Conservation (phyloP, 2,888 invertebrate genomes). For the Therioaphis trifolii region DNA sequence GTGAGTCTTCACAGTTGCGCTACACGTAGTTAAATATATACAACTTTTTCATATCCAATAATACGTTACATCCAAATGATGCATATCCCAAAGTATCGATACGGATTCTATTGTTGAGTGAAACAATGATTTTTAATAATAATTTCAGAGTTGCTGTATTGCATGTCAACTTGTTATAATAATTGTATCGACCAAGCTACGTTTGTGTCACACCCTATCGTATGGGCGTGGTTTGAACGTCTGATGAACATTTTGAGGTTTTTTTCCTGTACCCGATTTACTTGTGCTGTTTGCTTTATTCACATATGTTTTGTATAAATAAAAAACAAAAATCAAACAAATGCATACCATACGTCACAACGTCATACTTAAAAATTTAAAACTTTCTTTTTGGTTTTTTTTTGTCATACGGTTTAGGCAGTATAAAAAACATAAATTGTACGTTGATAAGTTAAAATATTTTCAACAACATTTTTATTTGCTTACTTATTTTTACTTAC, state of each 20-base stretch:
- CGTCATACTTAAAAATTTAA: constrained; percentile 34
- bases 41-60: neutral
- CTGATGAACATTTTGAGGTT: constrained; percentile 52
- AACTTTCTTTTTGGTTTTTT: constrained; percentile 22
- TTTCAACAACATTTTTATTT: neutral
- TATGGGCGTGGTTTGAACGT: constrained; percentile 51
- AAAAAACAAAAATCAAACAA: constrained; percentile 27
- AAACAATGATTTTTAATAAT: constrained; percentile 60
- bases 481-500: no score
- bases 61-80: neutral
- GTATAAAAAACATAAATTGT: neutral
- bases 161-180: constrained; percentile 58
- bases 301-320: constrained; percentile 31
- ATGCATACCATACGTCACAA: neutral
- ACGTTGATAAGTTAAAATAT: neutral
- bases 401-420: neutral
- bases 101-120: neutral
- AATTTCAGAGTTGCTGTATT: constrained; percentile 29
- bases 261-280: constrained; percentile 45
- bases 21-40: neutral
- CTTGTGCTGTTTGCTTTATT: constrained; percentile 20
- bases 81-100: neutral
- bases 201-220: constrained; percentile 46
- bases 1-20: neutral
- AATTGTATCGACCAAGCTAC: constrained; percentile 60